These are phyloP conservation scores for Imbricaverruca yamaguchii DNA, from an alignment of 2,888 invertebrate genomes.

Conservation along the genomic window DNA sequence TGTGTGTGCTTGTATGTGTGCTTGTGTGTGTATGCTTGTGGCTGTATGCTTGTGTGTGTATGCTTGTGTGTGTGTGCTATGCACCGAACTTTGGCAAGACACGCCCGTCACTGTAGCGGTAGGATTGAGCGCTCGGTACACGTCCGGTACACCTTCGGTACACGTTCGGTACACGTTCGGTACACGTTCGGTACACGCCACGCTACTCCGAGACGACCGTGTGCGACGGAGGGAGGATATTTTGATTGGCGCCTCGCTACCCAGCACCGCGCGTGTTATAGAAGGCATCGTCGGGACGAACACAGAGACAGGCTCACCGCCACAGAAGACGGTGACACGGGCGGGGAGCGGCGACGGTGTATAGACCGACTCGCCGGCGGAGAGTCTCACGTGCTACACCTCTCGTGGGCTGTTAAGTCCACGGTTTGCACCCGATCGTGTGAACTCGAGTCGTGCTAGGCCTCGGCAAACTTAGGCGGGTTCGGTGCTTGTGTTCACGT, in stretches of 20 bases:
- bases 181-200: background rate
- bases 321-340: no score
- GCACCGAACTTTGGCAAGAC: background rate
- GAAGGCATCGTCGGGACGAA: background rate
- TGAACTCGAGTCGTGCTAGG: no score
- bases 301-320: background rate
- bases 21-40: background rate
- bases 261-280: background rate
- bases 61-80: background rate
- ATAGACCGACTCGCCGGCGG: no score
- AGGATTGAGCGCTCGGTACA: background rate
- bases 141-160: no score
- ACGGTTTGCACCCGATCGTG: no score
- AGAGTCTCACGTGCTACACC: no score
- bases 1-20: background rate
- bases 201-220: background rate
- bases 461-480: no score
- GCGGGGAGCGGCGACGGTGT: no score
- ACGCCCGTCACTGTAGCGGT: background rate
- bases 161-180: no score
- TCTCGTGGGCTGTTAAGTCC: no score
- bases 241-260: background rate
- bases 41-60: background rate
- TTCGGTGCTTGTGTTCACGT: no score
- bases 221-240: background rate